phyloP scores from a whole-genome alignment of 2,113 vertebrate genomes.

The Cebidichthys violaceus region DNA sequence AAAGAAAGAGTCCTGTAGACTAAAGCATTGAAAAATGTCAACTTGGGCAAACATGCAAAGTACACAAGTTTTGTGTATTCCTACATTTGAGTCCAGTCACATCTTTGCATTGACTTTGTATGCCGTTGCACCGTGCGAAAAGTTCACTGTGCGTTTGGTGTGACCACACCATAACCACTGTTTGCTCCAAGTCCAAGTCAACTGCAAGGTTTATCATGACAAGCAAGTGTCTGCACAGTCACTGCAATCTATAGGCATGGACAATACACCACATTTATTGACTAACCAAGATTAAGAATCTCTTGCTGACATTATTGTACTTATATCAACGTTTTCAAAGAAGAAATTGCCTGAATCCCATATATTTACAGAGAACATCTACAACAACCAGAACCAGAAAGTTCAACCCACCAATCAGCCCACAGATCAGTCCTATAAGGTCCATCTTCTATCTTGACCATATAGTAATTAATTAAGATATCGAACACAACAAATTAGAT shows the following conservation, averaged over 20 bases:
- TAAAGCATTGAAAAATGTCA: neutral
- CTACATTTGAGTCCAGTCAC: no score
- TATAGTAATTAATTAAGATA: neutral
- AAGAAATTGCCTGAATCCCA: neutral
- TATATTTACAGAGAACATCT: neutral
- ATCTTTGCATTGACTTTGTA: no score
- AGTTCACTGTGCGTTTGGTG: neutral
- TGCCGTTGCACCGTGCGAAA: no score
- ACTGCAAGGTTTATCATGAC: no score
- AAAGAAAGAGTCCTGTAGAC: no score
- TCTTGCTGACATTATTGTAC: conserved; percentile 2
- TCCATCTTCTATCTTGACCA: neutral
- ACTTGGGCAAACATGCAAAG: no score
- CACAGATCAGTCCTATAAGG: no score
- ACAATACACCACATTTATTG: neutral
- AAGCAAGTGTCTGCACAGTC: neutral
- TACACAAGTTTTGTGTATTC: no score
- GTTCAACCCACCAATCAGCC: neutral
- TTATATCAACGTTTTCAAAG: neutral
- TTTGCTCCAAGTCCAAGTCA: neutral
- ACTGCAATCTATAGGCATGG: neutral
- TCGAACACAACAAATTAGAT: neutral
- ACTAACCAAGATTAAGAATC: neutral
- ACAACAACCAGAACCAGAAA: neutral
- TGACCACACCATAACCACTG: no score